Evolutionary conservation across 2,888 invertebrate species (phyloP), one percentile per base, ranked within the genome.

Genomic region (Phyllotreta striolata): DNA sequence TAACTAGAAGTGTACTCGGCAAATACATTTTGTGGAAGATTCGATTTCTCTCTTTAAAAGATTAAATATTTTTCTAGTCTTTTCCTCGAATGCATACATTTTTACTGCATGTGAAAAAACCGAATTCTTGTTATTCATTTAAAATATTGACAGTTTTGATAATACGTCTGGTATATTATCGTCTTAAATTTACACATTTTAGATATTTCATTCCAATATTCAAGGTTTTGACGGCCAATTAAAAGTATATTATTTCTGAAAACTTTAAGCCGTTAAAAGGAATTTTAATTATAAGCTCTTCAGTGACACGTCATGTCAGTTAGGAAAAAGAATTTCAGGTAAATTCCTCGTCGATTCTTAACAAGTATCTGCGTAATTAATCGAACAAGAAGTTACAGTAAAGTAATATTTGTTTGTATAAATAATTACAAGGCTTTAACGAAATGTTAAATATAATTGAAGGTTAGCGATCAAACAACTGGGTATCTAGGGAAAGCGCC

Each of bases 401-500:
- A 5, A 47, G 47, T n/a, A n/a, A n/a, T n/a, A n/a, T n/a, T n/a
- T n/a, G n/a, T 14, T 8, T 10, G 12, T 24, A 24, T 24, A 12
- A 44, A 14, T 47, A 47, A 56, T 37, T 44, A 56, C 38, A 46
- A 14, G 34, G 41, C 24, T 55, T 55, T 12, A 55, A 43, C 46
- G 24, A 55, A 55, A 55, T 55, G 55, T 55, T 34, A 43, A 55
- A 55, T 13, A 57, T 46, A 57, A 57, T 57, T 46, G 57, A 57
- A 57, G 47, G 47, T 47, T 47, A 49, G n/a, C 14, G 47, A 14
- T 24, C n/a, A 40, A 57, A 49, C 58, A 49, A 40, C 58, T 51
- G 41, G 37, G 51, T 49, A 58, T 49, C 49, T 41, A 46, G 61
- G 60, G 54, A 64, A 64, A 64, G 56, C 44, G 43, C 61, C 57